These are phyloP conservation scores for Camponotus fellah DNA, from an alignment of 2,888 invertebrate species.

Conservation along the genomic window DNA sequence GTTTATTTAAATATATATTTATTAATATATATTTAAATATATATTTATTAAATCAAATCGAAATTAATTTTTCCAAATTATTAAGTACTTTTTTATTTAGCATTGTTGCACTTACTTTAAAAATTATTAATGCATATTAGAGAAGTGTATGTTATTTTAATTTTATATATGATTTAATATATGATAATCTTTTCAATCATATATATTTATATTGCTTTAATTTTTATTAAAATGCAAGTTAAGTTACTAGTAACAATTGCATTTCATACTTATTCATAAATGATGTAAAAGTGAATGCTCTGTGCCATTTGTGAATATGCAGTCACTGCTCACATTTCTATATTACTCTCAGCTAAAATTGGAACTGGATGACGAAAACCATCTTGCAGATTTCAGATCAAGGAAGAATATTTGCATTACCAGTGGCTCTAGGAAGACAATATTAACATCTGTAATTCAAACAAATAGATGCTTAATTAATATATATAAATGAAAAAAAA, in stretches of 20 bases:
- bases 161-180: too few relatives aligned
- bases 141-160: neutral
- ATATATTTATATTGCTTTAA: neutral
- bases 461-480: neutral
- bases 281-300: constrained; percentile 60
- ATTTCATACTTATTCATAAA: constrained; percentile 69
- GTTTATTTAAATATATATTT: neutral
- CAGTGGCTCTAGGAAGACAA: constrained; percentile 71
- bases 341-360: constrained; percentile 75
- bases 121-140: neutral
- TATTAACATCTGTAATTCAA: constrained; percentile 71
- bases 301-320: constrained; percentile 54
- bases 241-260: constrained; percentile 8
- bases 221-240: neutral
- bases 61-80: neutral
- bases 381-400: constrained; percentile 66
- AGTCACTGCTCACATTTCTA: constrained; percentile 68
- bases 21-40: too few relatives aligned
- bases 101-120: neutral
- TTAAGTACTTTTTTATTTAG: neutral
- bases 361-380: constrained; percentile 68
- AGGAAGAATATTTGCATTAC: constrained; percentile 74
- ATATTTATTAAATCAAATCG: neutral
- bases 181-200: neutral
- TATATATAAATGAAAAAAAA: neutral